Base-by-base conservation (phyloP, 2,888 invertebrate genomes). In the Eurytoma adleriae region DNA sequence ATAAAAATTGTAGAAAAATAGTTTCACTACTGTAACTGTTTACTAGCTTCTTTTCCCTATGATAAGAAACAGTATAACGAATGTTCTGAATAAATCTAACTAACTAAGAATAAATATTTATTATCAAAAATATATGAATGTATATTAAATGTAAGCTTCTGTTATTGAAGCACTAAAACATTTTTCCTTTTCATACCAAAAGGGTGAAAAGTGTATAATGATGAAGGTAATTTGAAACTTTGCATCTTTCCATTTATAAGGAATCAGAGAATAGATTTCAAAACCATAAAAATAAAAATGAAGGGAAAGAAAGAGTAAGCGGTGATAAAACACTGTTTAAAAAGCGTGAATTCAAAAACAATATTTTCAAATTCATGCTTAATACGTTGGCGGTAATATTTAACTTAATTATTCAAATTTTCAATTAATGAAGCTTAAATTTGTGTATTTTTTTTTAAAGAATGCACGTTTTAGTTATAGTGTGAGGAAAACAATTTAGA, bases 201-300 rank as follows among this genome's bases (percentile, higher is more conserved):
- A 40, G 66, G 66, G 54, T 69, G n/a, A 64, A 24, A 72, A 72
- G 54, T 30, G 48, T 68, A 61, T 18, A 52, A 52, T 74, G 2
- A 59, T 67, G 57, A 76, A 82, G 79, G 81, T 82, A 82, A 59
- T 73, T 27, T 81, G 75, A 79, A 30, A 76, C 50, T 82, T 82
- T 79, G 76, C 81, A 76, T 68, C 78, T 79, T 76, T 79, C 75
- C 18, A 57, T 71, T 70, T 24, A 20, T 56, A 61, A 66, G 13
- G 54, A 54, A 16, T 62, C 18, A 68, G 57, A 69, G 12, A 10
- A 5, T 40, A 40, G 40, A 40, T 40, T n/a, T 52, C 54, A 59
- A 72, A 57, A 73, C 66, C 57, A 20, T 61, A 18, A 71, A 72
- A 68, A 67, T 18, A 54, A 40, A 27, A 68, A 14, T 24, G 64